Evolutionary conservation across 2,797 vertebrate genomes (phyloP).

Genomic region (Coluber constrictor): DNA sequence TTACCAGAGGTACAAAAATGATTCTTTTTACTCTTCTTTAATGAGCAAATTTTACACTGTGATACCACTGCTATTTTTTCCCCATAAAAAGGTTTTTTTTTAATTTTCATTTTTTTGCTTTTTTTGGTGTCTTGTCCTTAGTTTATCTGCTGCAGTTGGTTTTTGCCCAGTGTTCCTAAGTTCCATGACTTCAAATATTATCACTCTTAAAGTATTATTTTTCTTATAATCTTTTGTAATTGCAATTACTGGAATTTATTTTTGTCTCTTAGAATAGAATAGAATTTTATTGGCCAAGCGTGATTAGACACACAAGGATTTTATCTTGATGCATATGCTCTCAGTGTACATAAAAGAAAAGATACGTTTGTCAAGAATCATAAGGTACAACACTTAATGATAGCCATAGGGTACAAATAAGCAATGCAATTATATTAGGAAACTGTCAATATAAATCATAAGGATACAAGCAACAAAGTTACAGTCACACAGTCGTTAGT

Average conservation of each 20-base stretch:
- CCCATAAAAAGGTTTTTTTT: not conserved
- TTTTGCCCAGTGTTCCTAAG: not conserved
- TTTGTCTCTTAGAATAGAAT: not conserved
- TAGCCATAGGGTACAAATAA: too few species aligned
- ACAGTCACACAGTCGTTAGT: too few species aligned
- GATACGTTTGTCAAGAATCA: too few species aligned
- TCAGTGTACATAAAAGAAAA: too few species aligned
- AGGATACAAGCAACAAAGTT: too few species aligned
- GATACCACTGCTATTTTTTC: not conserved
- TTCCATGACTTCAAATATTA: not conserved
- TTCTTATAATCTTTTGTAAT: not conserved
- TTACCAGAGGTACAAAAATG: not conserved
- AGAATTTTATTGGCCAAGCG: too few species aligned
- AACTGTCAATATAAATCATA: too few species aligned
- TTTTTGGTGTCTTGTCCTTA: not conserved
- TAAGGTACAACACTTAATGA: too few species aligned
- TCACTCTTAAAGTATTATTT: not conserved
- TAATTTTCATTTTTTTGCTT: not conserved
- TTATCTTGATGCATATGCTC: too few species aligned
- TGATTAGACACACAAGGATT: too few species aligned
- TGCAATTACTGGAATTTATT: constrained; percentile 14
- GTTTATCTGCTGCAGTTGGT: not conserved
- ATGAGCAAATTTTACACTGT: not conserved
- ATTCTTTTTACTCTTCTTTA: not conserved
- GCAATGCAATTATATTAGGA: too few species aligned